A percentile compares a stretch with the other conserved stretches of the same genome.
Evolutionary conservation across 2,888 invertebrate genomes (phyloP).

Genomic region (Dendrolimus pini): DNA sequence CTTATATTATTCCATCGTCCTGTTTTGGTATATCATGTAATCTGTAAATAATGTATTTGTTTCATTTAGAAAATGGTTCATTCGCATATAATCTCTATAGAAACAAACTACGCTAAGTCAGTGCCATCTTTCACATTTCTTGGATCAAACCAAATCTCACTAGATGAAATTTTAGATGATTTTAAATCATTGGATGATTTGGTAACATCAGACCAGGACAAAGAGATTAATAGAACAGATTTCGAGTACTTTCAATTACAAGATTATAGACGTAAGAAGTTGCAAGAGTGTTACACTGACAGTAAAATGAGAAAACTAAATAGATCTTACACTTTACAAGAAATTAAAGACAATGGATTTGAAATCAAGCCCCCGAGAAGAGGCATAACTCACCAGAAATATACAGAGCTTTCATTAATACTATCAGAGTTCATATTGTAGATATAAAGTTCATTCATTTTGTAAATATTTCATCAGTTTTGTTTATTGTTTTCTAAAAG

Average conservation of each 20-base stretch:
- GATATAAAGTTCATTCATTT: slow-evolving; percentile 15
- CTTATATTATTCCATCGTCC: slow-evolving; percentile 3
- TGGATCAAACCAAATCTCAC: slow-evolving; percentile 21
- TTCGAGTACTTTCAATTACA: slow-evolving; percentile 34
- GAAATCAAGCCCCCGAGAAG: slow-evolving; percentile 26
- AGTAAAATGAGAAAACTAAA: slow-evolving; percentile 37
- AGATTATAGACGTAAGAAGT: slow-evolving; percentile 50
- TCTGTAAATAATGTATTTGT: slow-evolving; percentile 20
- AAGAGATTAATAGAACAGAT: slow-evolving; percentile 8
- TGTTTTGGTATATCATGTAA: slow-evolving; percentile 4
- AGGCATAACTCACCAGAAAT: slow-evolving; percentile 26
- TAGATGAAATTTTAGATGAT: slow-evolving; percentile 46
- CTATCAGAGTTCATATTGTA: slow-evolving; percentile 58
- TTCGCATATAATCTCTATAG: slow-evolving; percentile 38
- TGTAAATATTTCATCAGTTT: slow-evolving; percentile 14
- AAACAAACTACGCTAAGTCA: slow-evolving; percentile 28
- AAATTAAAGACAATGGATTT: slow-evolving; percentile 43
- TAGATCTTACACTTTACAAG: slow-evolving; percentile 42
- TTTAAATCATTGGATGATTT: slow-evolving; percentile 47
- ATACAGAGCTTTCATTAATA: slow-evolving; percentile 33
- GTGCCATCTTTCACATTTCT: slow-evolving; percentile 21
- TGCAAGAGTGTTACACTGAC: slow-evolving; percentile 28
- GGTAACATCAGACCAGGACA: slow-evolving; percentile 11
- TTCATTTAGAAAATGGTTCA: slow-evolving; percentile 49
- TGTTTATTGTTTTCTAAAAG: not conserved